Percentiles rank a stretch among this genome's conserved stretches.
Conservation (phyloP, 2,888 invertebrate genomes). For the Teleiodes luculella region DNA sequence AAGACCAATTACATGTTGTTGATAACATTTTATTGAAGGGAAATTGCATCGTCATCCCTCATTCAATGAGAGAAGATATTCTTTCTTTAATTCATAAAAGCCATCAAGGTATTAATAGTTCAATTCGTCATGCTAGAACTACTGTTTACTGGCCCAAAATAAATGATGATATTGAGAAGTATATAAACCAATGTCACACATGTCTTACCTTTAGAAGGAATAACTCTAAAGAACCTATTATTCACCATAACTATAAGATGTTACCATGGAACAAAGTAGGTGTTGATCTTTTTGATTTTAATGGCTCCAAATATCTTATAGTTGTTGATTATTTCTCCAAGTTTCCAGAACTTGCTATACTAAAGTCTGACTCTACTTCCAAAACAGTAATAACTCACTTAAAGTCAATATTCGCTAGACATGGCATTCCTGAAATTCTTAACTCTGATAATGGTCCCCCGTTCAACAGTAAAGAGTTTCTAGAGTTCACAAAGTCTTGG, state of each 20-base stretch:
- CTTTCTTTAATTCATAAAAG: slow-evolving; percentile 18
- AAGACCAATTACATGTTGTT: slow-evolving; percentile 16
- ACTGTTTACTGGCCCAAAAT: slow-evolving; percentile 22
- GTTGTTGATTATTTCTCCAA: slow-evolving; percentile 13
- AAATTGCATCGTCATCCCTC: slow-evolving; percentile 16
- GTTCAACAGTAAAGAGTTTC: slow-evolving; percentile 10
- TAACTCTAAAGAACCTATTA: background rate
- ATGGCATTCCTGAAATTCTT: slow-evolving; percentile 15
- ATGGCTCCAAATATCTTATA: background rate
- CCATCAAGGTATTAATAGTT: slow-evolving; percentile 18
- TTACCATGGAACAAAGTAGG: background rate
- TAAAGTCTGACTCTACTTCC: background rate
- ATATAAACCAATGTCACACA: background rate
- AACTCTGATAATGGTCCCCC: slow-evolving; percentile 4
- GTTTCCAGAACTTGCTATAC: slow-evolving; percentile 13
- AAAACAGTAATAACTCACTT: slow-evolving; percentile 2
- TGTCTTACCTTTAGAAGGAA: background rate
- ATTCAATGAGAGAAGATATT: slow-evolving; percentile 17
- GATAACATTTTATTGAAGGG: slow-evolving; percentile 17
- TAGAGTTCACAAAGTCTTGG: slow-evolving; percentile 10
- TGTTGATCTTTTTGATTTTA: background rate
- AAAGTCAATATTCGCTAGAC: slow-evolving; percentile 17
- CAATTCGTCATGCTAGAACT: slow-evolving; percentile 15
- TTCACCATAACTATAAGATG: background rate
- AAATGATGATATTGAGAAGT: slow-evolving; percentile 16